Conservation (phyloP, 1,140 invertebrate genomes). For the Episyrphus balteatus region DNA sequence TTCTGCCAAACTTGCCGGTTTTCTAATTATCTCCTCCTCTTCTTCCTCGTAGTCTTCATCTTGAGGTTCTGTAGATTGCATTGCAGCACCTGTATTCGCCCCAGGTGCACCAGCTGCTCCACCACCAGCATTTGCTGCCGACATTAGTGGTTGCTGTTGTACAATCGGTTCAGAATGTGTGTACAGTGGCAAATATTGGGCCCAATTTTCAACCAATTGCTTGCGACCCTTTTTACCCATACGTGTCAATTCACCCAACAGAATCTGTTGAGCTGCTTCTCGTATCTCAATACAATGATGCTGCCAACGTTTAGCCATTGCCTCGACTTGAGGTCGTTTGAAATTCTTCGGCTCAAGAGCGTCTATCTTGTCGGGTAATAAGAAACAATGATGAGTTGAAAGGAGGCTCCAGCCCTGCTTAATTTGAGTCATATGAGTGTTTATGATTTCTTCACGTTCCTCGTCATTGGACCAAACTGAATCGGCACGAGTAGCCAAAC, state of each 20-base stretch:
- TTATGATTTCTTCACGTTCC: slow-evolving; percentile 68
- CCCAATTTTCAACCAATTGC: slow-evolving; percentile 86
- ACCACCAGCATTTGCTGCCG: slow-evolving; percentile 34
- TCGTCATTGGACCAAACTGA: slow-evolving; percentile 47
- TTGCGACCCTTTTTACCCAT: slow-evolving; percentile 89
- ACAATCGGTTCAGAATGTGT: slow-evolving; percentile 60
- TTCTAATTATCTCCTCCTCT: slow-evolving; percentile 63
- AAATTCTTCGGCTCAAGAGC: slow-evolving; percentile 64
- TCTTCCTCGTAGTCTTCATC: slow-evolving; percentile 73
- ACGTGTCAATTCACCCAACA: slow-evolving; percentile 82
- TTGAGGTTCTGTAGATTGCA: slow-evolving; percentile 12
- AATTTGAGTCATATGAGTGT: slow-evolving; percentile 78
- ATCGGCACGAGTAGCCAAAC: slow-evolving; percentile 38
- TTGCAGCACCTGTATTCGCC: slow-evolving; percentile 5
- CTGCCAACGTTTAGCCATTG: slow-evolving; percentile 95
- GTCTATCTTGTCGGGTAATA: slow-evolving; percentile 82
- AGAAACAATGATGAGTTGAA: slow-evolving; percentile 90
- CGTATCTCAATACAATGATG: slow-evolving; percentile 95
- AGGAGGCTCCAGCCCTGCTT: slow-evolving; percentile 95
- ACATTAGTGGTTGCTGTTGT: slow-evolving; percentile 37
- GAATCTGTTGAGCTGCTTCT: slow-evolving; percentile 89
- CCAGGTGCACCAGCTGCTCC: slow-evolving; percentile 5
- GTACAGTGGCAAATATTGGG: slow-evolving; percentile 83
- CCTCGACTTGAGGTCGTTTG: slow-evolving; percentile 89
- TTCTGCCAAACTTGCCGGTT: slow-evolving; percentile 75